Percentiles rank a stretch among this genome's conserved stretches.
Evolutionary conservation across 2,797 vertebrate species (phyloP).

Genomic region (Pristis pectinata): DNA sequence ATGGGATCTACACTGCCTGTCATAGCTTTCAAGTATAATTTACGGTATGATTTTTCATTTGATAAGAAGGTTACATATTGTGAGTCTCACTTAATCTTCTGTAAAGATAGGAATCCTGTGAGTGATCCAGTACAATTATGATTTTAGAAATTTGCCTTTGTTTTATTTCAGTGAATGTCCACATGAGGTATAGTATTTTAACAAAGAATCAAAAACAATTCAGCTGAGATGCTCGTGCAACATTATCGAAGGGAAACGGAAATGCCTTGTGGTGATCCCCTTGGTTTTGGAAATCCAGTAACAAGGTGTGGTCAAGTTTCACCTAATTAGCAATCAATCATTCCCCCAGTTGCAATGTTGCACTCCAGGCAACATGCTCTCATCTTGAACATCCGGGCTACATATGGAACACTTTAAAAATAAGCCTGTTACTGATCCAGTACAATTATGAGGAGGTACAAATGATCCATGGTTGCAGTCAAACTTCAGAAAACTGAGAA

Average conservation of each 20-base stretch:
- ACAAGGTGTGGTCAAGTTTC: slow-evolving; percentile 18
- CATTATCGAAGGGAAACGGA: not conserved
- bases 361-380: not conserved
- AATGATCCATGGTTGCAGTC: not conserved
- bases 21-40: not conserved
- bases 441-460: not conserved
- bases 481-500: not conserved
- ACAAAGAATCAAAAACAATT: not conserved
- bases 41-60: not conserved
- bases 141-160: not conserved
- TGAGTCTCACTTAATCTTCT: too few relatives aligned
- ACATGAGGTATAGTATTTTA: not conserved
- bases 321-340: slow-evolving; percentile 27
- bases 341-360: not conserved
- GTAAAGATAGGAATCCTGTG: not conserved
- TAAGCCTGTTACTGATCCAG: not conserved
- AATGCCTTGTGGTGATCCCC: not conserved
- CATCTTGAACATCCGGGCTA: slow-evolving; percentile 17
- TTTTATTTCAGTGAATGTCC: not conserved
- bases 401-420: slow-evolving; percentile 28
- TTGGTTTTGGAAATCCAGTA: not conserved
- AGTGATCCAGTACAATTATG: not conserved
- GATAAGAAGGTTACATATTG: too few relatives aligned
- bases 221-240: not conserved
- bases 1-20: not conserved